Base-by-base conservation (phyloP, 2,888 invertebrate species). In the Epiblema foenella region DNA sequence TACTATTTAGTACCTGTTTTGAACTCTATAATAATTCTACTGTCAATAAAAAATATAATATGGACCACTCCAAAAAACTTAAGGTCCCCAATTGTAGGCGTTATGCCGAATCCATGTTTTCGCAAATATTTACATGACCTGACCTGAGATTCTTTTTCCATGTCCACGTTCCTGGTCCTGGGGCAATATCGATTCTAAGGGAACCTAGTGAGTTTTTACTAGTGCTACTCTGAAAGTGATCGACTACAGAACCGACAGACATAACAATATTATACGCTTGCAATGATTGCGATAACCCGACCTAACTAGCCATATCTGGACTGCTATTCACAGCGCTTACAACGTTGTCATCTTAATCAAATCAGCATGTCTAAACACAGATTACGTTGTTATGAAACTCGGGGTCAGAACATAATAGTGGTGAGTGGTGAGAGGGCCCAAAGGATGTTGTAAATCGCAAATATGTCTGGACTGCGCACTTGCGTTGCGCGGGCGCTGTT, bases 201-300 rank as follows among this genome's bases (percentile, higher is more conserved):
- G 33, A 33, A 33, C 7, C 33, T 33, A 33, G 24, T 24, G 1
- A 24, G 9, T 10, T 2, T 10, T 37, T 0, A 37, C n/a, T n/a
- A 37, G 10, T 20, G 52, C 54, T 8, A 59, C 58, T 20, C 42
- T 12, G n/a, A 18, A n/a, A 46, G 60, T 60, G 42, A 46, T 24
- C 10, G 46, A 60, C 46, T 42, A n/a, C 24, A 24, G 15, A 7
- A 64, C 24, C 24, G 2, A 24, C 65, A 65, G 12, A 65, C 65
- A 20, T 65, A 58, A 64, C 52, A 54, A 39, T 52, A 58, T 66
- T 56, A 33, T 56, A 60, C 17, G 63, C 4, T 29, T 12, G 63
- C 69, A 20, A 37, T 37, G 70, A 70, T 59, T 70, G 33, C 37
- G 65, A 71, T 71, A 71, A 71, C 66, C 70, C 56, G 49, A 9